These are phyloP conservation scores for Brachyptera risi DNA, from an alignment of 2,888 invertebrate species.

Conservation along the genomic window DNA sequence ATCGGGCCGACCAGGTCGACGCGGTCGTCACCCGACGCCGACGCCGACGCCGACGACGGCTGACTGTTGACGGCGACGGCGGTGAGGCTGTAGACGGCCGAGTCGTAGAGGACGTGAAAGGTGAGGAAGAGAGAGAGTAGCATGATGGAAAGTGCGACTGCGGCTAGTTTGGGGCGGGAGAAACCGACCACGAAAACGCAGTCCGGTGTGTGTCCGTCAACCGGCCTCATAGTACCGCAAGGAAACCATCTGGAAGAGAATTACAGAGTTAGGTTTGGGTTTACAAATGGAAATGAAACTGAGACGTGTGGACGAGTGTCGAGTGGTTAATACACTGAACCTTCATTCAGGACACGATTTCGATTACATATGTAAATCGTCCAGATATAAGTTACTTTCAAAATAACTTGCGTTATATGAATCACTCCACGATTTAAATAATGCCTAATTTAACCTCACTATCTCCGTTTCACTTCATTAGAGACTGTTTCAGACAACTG, in stretches of 20 bases:
- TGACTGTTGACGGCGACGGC: slow-evolving; percentile 41
- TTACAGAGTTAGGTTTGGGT: too few relatives aligned
- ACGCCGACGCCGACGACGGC: slow-evolving; percentile 40
- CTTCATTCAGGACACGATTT: too few relatives aligned
- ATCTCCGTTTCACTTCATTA: too few relatives aligned
- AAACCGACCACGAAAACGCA: slow-evolving; percentile 80
- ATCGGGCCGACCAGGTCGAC: slow-evolving; percentile 39
- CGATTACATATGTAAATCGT: too few relatives aligned
- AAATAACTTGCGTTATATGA: too few relatives aligned
- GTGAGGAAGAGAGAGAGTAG: slow-evolving; percentile 78
- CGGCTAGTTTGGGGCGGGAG: slow-evolving; percentile 79
- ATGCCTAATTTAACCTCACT: too few relatives aligned
- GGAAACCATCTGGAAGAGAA: not conserved
- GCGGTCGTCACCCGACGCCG: slow-evolving; percentile 41
- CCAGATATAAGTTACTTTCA: too few relatives aligned
- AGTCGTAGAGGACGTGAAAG: slow-evolving; percentile 81
- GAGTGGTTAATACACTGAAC: too few relatives aligned
- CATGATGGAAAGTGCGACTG: slow-evolving; percentile 73
- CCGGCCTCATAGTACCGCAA: slow-evolving; percentile 67
- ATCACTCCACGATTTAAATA: too few relatives aligned
- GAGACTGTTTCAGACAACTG: too few relatives aligned
- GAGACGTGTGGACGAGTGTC: too few relatives aligned
- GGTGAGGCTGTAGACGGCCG: slow-evolving; percentile 67
- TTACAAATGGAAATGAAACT: too few relatives aligned
- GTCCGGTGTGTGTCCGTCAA: slow-evolving; percentile 79